Evolutionary conservation across 1,140 invertebrate species (phyloP), one percentile per base, ranked within the genome.

Genomic region (Cydia splendana): DNA sequence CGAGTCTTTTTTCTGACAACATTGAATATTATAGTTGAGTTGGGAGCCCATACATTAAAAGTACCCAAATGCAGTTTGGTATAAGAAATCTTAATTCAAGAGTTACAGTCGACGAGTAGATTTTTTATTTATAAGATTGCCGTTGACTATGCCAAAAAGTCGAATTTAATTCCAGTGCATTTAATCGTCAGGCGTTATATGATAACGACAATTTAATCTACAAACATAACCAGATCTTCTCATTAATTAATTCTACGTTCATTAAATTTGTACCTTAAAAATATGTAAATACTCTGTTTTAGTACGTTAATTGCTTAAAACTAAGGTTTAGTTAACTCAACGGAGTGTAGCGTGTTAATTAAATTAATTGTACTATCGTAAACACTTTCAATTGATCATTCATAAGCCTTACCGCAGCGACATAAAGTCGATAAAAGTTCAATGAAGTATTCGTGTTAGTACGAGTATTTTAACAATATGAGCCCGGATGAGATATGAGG

Each of bases 401-500:
- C 6, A 0, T 18, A 18, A 18, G 4, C 15, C 51, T 53, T 53
- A 53, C 2, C 6, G 2, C 15, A 53, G 2, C n/a, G 51, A 18
- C 6, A 18, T 53, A 53, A 53, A 2, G 15, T n/a, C n/a, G 10
- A 6, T 18, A 1, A 6, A 6, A 7, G 51, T 18, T 6, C 51
- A 18, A 13, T 53, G n/a, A 10, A 53, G n/a, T 53, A 53, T 7
- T 48, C 45, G 1, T 15, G 45, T 48, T 15, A 82, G 75, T 85
- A 83, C 78, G 78, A 18, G n/a, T 53, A 71, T 71, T 71, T 71
- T 38, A 71, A 71, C 67, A 71, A 71, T 71, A 71, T 71, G 6
- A 13, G 28, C 34, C 67, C 82, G 81, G 84, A 85, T 85, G 85
- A 79, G 82, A 84, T 87, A 84, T 82, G 80, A 83, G 85, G 85